Evolutionary conservation across 1,140 invertebrate genomes (phyloP).

Genomic region (Lucilia cuprina): DNA sequence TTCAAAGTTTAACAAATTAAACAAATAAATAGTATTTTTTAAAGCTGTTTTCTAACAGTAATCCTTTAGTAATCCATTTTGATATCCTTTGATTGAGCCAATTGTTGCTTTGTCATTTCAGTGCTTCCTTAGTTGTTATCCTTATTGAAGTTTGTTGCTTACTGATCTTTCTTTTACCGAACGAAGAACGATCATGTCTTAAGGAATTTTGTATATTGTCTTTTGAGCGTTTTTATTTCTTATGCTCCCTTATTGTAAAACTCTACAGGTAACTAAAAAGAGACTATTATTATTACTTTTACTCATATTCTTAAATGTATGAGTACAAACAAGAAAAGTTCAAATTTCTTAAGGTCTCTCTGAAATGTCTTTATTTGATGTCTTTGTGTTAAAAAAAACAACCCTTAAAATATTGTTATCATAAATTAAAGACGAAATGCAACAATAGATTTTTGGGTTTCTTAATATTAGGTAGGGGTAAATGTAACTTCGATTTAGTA

Average conservation of each 20-base stretch:
- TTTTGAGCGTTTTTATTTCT: neutral
- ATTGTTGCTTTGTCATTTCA: neutral
- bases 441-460: conserved; percentile 11
- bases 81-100: neutral
- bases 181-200: neutral
- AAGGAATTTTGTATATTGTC: neutral
- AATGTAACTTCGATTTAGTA: neutral
- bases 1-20: neutral
- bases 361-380: conserved; percentile 7
- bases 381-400: neutral
- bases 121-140: neutral
- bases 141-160: neutral
- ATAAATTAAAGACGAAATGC: conserved; percentile 19
- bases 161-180: neutral
- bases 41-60: neutral
- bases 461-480: neutral
- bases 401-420: neutral
- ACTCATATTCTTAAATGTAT: neutral
- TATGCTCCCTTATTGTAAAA: neutral
- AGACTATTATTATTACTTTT: neutral
- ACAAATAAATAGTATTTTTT: neutral
- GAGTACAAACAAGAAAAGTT: neutral
- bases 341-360: neutral
- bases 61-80: neutral
- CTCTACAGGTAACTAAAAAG: neutral